Percentiles rank a stretch among this genome's conserved stretches.
Conservation (phyloP, 2,797 vertebrate genomes). For the Nannoperca obscura region DNA sequence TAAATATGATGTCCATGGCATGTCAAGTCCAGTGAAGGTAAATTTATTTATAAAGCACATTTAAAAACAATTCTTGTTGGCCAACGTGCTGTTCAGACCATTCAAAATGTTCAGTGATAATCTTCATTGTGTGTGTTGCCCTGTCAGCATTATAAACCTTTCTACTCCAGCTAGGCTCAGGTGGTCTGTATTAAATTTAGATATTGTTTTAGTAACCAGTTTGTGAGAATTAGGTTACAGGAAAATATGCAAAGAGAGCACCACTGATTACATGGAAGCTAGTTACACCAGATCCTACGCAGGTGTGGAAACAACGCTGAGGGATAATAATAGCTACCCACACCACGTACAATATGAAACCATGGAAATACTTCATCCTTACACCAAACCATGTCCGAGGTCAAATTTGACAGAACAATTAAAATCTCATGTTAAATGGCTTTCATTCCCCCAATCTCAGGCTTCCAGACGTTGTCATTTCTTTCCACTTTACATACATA, state of each 20-base stretch:
- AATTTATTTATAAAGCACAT: too few species aligned
- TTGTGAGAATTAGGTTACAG: neutral
- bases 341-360: neutral
- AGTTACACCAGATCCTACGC: neutral
- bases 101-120: neutral
- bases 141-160: neutral
- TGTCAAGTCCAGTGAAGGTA: too few species aligned
- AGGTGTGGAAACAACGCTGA: conserved; percentile 21
- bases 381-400: neutral
- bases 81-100: too few species aligned
- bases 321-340: conserved; percentile 1
- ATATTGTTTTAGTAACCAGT: neutral
- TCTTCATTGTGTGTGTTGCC: conserved; percentile 1
- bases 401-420: conserved; percentile 5
- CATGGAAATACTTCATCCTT: conserved; percentile 11
- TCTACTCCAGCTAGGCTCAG: neutral
- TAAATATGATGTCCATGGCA: neutral
- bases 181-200: neutral
- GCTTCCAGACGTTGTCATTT: neutral
- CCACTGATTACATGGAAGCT: neutral
- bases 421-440: neutral
- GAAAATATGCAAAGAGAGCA: conserved; percentile 10
- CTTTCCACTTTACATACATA: conserved; percentile 4
- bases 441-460: neutral
- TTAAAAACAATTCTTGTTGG: too few species aligned